Percentiles rank a stretch among this genome's conserved stretches.
phyloP scores from a whole-genome alignment of 2,113 vertebrate species.

The Scomber colias region DNA sequence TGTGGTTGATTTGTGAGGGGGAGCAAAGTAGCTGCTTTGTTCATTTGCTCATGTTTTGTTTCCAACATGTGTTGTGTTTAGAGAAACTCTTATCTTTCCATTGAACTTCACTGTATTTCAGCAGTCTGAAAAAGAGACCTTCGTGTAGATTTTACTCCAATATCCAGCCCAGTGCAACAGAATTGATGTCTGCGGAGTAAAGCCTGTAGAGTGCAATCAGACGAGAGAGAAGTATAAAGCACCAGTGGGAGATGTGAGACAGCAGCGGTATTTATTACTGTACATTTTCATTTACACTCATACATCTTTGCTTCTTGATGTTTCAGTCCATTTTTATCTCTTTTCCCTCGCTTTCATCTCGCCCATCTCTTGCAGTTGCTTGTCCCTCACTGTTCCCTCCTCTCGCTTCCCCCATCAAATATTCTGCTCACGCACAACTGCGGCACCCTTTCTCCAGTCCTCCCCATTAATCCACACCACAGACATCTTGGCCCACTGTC shows the following conservation, averaged over 20 bases:
- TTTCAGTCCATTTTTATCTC: conserved; percentile 53
- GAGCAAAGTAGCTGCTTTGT: neutral
- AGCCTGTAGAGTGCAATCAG: conserved; percentile 19
- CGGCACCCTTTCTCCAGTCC: conserved; percentile 90
- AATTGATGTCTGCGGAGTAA: conserved; percentile 7
- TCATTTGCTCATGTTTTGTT: neutral
- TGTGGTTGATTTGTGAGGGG: too few species aligned
- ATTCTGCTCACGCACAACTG: conserved; percentile 95
- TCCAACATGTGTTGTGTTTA: neutral
- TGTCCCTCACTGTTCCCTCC: conserved; percentile 72
- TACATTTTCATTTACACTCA: conserved; percentile 42
- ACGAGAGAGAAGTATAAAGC: conserved; percentile 40
- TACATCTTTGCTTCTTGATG: conserved; percentile 48
- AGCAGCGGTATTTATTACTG: conserved; percentile 55
- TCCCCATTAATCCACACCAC: conserved; percentile 91
- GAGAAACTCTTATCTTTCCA: neutral
- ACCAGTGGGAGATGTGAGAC: conserved; percentile 26
- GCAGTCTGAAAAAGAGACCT: conserved; percentile 18
- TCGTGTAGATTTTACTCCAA: conserved; percentile 6
- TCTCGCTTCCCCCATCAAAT: conserved; percentile 74
- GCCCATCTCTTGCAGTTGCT: conserved; percentile 69
- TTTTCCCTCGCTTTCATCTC: conserved; percentile 45
- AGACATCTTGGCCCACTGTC: conserved; percentile 87
- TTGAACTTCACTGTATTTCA: neutral
- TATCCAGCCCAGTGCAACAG: conserved; percentile 30